These are phyloP conservation scores for Pampusana beccarii DNA, from an alignment of 2,113 vertebrate species.

Conservation along the genomic window DNA sequence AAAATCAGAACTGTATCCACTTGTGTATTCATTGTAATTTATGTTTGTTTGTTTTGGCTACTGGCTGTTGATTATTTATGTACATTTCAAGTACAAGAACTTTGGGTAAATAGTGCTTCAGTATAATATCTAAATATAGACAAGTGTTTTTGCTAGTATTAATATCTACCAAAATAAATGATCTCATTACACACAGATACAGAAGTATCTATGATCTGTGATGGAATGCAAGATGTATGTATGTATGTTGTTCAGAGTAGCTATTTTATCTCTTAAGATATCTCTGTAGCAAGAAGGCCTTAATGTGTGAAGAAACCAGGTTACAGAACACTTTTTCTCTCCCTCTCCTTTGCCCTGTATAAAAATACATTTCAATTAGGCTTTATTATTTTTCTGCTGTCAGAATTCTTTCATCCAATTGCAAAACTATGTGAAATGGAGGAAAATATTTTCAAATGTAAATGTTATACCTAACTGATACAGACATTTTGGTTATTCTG, in stretches of 20 bases:
- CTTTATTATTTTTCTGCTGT: background rate
- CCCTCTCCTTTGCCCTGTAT: background rate
- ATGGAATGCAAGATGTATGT: background rate
- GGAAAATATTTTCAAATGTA: background rate
- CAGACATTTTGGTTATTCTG: background rate
- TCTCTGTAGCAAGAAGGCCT: background rate
- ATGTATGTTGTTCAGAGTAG: background rate
- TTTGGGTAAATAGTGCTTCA: background rate
- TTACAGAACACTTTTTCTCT: background rate
- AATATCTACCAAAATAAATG: background rate
- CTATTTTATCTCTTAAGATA: background rate
- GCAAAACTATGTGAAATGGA: background rate
- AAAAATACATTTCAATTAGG: background rate
- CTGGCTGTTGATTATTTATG: background rate
- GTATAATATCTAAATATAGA: background rate
- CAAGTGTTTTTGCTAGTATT: background rate
- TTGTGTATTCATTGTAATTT: background rate
- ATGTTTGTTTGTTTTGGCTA: slow-evolving; percentile 25
- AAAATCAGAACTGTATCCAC: background rate
- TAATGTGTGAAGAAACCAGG: background rate
- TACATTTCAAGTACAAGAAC: background rate
- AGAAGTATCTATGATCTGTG: background rate
- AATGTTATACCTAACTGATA: background rate
- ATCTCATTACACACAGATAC: background rate
- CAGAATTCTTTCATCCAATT: background rate